Base-by-base conservation (phyloP, 2,888 invertebrate species). In the Bedellia somnulentella region DNA sequence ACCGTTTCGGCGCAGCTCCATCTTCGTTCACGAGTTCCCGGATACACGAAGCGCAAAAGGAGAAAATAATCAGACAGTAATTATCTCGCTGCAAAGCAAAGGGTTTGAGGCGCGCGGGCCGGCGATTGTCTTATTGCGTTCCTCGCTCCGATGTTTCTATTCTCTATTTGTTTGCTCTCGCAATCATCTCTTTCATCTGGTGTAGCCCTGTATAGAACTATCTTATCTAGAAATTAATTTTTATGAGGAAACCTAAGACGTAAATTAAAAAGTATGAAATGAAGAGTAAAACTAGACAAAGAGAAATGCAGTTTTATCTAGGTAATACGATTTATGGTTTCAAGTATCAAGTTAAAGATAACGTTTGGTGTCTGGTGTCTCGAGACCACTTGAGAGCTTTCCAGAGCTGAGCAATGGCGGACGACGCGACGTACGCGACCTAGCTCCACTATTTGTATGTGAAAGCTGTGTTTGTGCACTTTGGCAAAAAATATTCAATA, bases 61-160 rank as follows among this genome's bases (percentile, higher is more conserved):
- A 48, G 49, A 25, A 37, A 39, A 38, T 35, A 33, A 34, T 30
- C 40, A 43, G 41, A 40, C 39, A 35, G 52, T 59, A 60, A 64
- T 62, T 64, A 63, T 57, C 52, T 55, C 47, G 49, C 48, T 53
- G 52, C 50, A 49, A n/a, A n/a, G 47, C 47, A 50, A 51, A 55
- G 52, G 55, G 54, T 49, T 34, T 25, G 13, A 29, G 29, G 31
- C 31, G 22, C 17, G 16, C 37, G n/a, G n/a, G n/a, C 36, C 37
- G 55, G 57, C 57, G 57, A 63, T 64, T 64, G 61, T 67, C 34
- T 67, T 66, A 62, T 70, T 59, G 57, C 57, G 44, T 57, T 54
- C 47, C 45, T 44, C 45, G 47, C 52, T n/a, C 61, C 64, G 64
- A 68, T 67, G 63, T 58, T 57, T 50, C 55, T 45, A 46, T 52